A percentile compares a stretch with the other conserved stretches of the same genome.
Conservation (phyloP, 2,888 invertebrate genomes). For the Flexamia atlantica region DNA sequence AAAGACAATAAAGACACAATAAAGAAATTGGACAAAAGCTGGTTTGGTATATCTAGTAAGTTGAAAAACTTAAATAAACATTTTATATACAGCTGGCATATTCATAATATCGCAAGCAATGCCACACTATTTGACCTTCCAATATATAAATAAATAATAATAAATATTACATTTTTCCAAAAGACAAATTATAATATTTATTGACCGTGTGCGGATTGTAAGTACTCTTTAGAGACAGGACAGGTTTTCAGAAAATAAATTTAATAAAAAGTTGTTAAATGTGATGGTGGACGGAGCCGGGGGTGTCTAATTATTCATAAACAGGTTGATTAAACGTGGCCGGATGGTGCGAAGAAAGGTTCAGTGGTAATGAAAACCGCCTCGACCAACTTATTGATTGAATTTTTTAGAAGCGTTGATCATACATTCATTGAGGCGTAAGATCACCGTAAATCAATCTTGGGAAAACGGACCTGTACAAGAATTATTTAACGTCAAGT, state of each 20-base stretch:
- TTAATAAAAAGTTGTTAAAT: neutral
- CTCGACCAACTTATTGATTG: conserved; percentile 30
- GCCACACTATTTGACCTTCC: no score
- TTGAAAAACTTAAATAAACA: no score
- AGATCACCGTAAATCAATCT: neutral
- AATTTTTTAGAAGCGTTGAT: conserved; percentile 34
- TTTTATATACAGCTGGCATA: no score
- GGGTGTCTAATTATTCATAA: conserved; percentile 47
- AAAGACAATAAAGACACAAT: no score
- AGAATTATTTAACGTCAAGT: no score
- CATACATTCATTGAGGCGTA: conserved; percentile 6
- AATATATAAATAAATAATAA: no score
- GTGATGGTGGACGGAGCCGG: neutral
- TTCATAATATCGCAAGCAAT: no score
- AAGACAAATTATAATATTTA: no score
- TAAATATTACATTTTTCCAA: no score
- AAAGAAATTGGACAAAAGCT: no score
- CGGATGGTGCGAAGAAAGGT: conserved; percentile 7
- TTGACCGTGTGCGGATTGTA: no score
- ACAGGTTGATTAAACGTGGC: conserved; percentile 49
- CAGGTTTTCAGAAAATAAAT: neutral
- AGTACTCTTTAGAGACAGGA: neutral
- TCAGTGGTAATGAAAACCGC: conserved; percentile 18
- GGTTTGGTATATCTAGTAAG: no score
- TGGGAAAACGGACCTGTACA: neutral